Conservation (phyloP, 2,888 invertebrate genomes). For the Poecilus cupreus region DNA sequence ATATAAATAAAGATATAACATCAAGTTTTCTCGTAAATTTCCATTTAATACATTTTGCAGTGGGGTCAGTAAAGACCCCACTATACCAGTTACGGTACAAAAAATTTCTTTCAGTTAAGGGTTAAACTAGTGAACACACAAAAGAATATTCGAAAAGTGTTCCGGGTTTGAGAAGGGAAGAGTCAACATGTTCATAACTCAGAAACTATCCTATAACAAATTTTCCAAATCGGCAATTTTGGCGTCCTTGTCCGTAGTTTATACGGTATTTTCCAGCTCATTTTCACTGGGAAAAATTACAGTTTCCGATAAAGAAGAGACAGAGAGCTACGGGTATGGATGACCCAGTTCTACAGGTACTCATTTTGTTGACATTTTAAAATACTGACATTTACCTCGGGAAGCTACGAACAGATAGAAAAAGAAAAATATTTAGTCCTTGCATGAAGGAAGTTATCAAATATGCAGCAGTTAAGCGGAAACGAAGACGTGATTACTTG, state of each 20-base stretch:
- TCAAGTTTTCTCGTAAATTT: no score
- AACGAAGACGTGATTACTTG: no score
- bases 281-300: constrained; percentile 19
- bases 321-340: not conserved
- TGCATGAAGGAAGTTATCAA: not conserved
- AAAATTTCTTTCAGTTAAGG: no score
- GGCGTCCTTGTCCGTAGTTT: not conserved
- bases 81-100: no score
- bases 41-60: no score
- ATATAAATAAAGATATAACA: no score
- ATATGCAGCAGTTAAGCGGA: no score
- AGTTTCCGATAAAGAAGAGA: constrained; percentile 28
- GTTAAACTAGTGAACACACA: no score
- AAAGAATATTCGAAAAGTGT: no score
- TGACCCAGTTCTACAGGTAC: constrained; percentile 23
- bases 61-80: no score
- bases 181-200: constrained; percentile 9
- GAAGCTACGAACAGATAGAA: not conserved
- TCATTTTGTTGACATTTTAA: constrained; percentile 11
- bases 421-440: not conserved
- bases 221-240: constrained; percentile 20
- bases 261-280: constrained; percentile 28
- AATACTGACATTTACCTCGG: not conserved
- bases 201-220: constrained; percentile 17
- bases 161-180: no score